Evolutionary conservation across 2,888 invertebrate species (phyloP).

Genomic region (Actias luna): DNA sequence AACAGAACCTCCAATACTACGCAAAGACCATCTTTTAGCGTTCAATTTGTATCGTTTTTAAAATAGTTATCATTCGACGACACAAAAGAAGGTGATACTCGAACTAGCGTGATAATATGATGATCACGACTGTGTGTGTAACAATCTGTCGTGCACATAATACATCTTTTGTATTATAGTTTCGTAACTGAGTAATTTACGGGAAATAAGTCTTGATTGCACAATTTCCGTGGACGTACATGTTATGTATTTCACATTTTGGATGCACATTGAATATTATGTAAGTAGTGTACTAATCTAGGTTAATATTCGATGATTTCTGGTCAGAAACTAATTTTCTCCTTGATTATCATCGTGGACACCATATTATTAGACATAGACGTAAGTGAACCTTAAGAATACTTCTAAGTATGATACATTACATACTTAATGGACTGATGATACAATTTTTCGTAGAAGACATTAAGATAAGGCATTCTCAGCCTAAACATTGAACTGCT

Average conservation of each 20-base stretch:
- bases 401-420: too few species aligned
- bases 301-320: background rate
- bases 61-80: background rate
- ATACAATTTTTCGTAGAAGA: too few species aligned
- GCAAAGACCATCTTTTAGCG: background rate
- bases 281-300: conserved; percentile 12
- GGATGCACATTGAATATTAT: background rate
- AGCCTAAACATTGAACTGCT: too few species aligned
- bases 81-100: background rate
- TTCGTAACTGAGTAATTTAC: conserved; percentile 44
- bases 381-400: too few species aligned
- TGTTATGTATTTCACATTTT: conserved; percentile 21
- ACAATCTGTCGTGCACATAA: conserved; percentile 15
- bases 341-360: background rate
- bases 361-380: background rate
- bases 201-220: conserved; percentile 39
- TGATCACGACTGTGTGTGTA: conserved; percentile 11
- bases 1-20: background rate
- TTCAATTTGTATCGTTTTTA: background rate
- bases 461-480: too few species aligned
- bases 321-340: background rate
- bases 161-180: conserved; percentile 18
- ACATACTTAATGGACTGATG: too few species aligned
- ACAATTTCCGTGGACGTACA: conserved; percentile 34
- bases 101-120: conserved; percentile 16